phyloP scores from a whole-genome alignment of 2,888 invertebrate genomes.

The Stictocephala bisonia region DNA sequence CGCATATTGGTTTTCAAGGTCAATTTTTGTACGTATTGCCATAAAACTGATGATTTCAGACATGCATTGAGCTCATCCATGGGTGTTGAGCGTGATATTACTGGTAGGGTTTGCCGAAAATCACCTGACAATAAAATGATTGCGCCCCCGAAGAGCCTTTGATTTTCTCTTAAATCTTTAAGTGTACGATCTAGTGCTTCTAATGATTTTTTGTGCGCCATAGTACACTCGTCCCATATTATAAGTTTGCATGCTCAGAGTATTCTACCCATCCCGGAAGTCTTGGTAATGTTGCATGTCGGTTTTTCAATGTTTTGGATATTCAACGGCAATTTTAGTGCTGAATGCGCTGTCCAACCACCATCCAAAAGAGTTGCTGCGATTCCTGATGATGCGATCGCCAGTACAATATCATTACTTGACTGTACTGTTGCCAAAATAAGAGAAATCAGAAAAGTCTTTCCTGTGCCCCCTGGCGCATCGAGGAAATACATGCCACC shows the following conservation, averaged over 20 bases:
- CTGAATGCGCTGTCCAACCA: conserved; percentile 63
- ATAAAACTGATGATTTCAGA: conserved; percentile 53
- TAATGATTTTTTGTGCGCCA: conserved; percentile 62
- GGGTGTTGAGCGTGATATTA: conserved; percentile 61
- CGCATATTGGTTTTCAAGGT: conserved; percentile 51
- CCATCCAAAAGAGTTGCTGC: conserved; percentile 64
- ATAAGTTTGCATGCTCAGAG: conserved; percentile 60
- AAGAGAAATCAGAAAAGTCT: neutral
- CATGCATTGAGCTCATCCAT: conserved; percentile 65
- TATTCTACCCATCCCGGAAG: conserved; percentile 58
- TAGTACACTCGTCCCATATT: conserved; percentile 64
- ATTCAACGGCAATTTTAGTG: conserved; percentile 63
- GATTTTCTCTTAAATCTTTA: conserved; percentile 53
- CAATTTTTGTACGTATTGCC: conserved; percentile 50
- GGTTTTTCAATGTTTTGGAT: conserved; percentile 59
- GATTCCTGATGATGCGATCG: conserved; percentile 65
- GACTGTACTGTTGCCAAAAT: conserved; percentile 61
- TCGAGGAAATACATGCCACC: conserved; percentile 55
- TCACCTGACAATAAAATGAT: conserved; percentile 59
- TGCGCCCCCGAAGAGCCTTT: conserved; percentile 54
- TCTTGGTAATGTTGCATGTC: conserved; percentile 61
- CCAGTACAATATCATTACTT: conserved; percentile 60
- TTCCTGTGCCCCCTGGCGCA: too few species aligned
- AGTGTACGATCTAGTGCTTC: conserved; percentile 62
- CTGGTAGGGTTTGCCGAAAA: conserved; percentile 60